Evolutionary conservation across 1,140 invertebrate species (phyloP).

Genomic region (Pemphigus obesinymphae): DNA sequence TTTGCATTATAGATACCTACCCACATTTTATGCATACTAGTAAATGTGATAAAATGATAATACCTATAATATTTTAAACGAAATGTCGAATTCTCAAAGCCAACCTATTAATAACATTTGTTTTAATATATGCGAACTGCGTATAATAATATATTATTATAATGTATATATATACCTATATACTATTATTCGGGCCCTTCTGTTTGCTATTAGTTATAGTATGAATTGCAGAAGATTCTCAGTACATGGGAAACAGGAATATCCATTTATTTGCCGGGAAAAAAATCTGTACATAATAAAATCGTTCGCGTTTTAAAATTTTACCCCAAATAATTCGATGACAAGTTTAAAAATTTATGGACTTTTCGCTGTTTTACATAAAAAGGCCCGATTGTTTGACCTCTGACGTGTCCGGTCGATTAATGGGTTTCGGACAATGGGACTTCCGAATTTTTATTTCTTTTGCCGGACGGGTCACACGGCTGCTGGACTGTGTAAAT

Average conservation of each 20-base stretch:
- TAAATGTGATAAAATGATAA: not conserved
- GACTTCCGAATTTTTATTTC: conserved; percentile 42
- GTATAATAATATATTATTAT: not conserved
- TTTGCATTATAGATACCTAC: no score
- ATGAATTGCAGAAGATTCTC: conserved; percentile 13
- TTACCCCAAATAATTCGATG: conserved; percentile 35
- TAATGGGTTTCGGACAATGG: conserved; percentile 39
- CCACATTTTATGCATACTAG: no score
- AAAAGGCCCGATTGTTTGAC: conserved; percentile 39
- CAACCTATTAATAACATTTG: not conserved
- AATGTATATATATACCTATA: not conserved
- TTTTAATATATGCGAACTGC: not conserved
- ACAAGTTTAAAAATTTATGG: conserved; percentile 42
- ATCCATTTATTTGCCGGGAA: conserved; percentile 5
- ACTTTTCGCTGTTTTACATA: conserved; percentile 41
- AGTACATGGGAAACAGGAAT: not conserved
- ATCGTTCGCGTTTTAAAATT: conserved; percentile 32
- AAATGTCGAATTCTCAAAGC: not conserved
- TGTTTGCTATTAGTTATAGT: not conserved
- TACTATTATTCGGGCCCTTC: conserved; percentile 2
- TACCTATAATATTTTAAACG: not conserved
- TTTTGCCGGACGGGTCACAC: conserved; percentile 38
- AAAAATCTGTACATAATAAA: conserved; percentile 15
- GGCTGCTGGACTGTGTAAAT: conserved; percentile 33
- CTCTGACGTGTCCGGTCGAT: conserved; percentile 41